Base-by-base conservation (phyloP, 2,113 vertebrate genomes). In the Corapipo altera region DNA sequence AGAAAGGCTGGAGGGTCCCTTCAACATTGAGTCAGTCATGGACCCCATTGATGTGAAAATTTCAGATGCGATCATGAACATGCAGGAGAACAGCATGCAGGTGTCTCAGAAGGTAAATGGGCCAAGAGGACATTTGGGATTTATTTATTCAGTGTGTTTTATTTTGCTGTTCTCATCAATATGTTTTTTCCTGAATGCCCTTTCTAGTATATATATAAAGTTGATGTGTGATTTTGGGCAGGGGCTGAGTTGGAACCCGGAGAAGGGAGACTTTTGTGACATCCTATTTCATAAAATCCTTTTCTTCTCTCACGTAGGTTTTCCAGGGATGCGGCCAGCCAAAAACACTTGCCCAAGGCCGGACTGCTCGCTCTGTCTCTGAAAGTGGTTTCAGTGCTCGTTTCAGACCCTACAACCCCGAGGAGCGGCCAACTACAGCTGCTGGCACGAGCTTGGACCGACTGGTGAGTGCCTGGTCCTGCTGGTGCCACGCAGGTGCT, bases 281-380 rank as follows among this genome's bases (percentile, higher is more conserved):
- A 28, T 72, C 39, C 43, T 11, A 3, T 67, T 80, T 86, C 35
- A n/a, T 64, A n/a, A 89, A 84, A 33, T 67, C 19, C 11, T 86
- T 83, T 88, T 30, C 55, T 82, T 54, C 49, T 70, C 37, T 88
- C 6, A 2, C 3, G 0, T 69, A 99, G 99, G 99, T 99, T 95
- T 99, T 99, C 97, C 99, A 99, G 96, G 99, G 99, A n/a, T 99
- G 99, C 18, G 99, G 99, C n/a, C 98, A 98, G 83, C 99, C 99
- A 18, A 99, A 99, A 71, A 91, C 94, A 0, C 97, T 97, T 49
- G 76, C 81, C 12, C 97, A 94, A 23, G 96, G 97, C 74, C 98
- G 99, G 5, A 84, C 98, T 11, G 96, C 96, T 49, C 99, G 99
- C 15, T 99, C 99, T 1, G 94, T 98, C 30, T 98, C 99, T 2